Evolutionary conservation across 2,113 vertebrate genomes (phyloP).

Genomic region (Trochalopteron elliotii): DNA sequence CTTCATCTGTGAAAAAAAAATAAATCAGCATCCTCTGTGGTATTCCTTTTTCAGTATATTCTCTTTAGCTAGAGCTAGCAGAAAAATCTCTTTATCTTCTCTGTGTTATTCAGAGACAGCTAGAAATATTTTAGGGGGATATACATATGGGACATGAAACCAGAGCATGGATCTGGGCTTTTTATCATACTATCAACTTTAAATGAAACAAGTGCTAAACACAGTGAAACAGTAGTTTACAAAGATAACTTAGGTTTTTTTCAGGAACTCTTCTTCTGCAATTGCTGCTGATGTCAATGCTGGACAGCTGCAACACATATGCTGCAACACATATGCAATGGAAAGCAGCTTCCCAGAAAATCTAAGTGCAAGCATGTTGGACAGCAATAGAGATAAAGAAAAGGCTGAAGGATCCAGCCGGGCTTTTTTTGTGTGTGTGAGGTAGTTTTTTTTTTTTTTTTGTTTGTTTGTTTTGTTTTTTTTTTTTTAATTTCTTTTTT

Average conservation of each 20-base stretch:
- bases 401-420: not conserved
- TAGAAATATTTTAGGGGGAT: not conserved
- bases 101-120: not conserved
- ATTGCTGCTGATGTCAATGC: too few species aligned
- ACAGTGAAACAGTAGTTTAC: not conserved
- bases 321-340: too few species aligned
- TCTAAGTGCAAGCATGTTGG: not conserved
- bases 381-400: not conserved
- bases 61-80: not conserved
- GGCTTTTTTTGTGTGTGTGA: not conserved
- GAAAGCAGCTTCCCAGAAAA: not conserved
- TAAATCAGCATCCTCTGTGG: not conserved
- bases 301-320: too few species aligned
- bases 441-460: not conserved
- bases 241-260: not conserved
- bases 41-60: not conserved
- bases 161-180: not conserved
- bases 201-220: not conserved
- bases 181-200: not conserved
- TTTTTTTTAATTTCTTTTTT: not conserved
- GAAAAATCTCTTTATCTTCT: not conserved
- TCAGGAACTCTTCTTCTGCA: too few species aligned
- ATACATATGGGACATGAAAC: not conserved
- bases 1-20: not conserved
- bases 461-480: fast-evolving